Evolutionary conservation across 2,888 invertebrate species (phyloP), one percentile per base, ranked within the genome.

Genomic region (Seira musarum): DNA sequence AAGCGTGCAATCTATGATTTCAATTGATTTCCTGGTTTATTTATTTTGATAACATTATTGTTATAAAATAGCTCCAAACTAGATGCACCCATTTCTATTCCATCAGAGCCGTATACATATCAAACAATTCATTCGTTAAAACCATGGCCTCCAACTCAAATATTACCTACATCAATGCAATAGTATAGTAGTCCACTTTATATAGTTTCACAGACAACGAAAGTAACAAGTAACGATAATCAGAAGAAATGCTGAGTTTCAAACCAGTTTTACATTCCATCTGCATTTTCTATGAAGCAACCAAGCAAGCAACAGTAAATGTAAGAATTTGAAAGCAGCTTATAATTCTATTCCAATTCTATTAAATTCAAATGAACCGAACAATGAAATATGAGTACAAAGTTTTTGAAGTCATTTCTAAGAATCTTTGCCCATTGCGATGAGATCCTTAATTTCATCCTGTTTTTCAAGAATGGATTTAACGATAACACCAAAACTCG

Each of bases 111-210:
- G 90, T 89, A 87, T 99, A 99, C 94, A 99, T 94, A 15, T 94
- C 90, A 83, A 94, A 93, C 0, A 99, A 89, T 88, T 98, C 96
- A 81, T 92, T 91, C 0, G 96, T 94, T 89, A 99, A 99, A 1
- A 99, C 89, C 97, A 97, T 98, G 0, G 99, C 95, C 89, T 99
- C 99, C 88, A 97, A 97, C 0, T 98, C 98, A 0, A 96, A 93
- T 21, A 92, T 92, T 3, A 98, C 92, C 90, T 98, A 98, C 63
- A 98, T 87, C 66, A 96, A 88, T 25, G 92, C 88, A 57, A 91
- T 90, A 79, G 91, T 90, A 40, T 91, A 90, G 21, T 93, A 91
- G 5, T 83, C 83, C 15, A 80, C 25, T 5, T 89, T 3, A 30
- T 75, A 63, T 1, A 60, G 19, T 8, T 65, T 66, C 46, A 80